phyloP scores from a whole-genome alignment of 2,888 invertebrate species.

The Polylopha cassiicola region DNA sequence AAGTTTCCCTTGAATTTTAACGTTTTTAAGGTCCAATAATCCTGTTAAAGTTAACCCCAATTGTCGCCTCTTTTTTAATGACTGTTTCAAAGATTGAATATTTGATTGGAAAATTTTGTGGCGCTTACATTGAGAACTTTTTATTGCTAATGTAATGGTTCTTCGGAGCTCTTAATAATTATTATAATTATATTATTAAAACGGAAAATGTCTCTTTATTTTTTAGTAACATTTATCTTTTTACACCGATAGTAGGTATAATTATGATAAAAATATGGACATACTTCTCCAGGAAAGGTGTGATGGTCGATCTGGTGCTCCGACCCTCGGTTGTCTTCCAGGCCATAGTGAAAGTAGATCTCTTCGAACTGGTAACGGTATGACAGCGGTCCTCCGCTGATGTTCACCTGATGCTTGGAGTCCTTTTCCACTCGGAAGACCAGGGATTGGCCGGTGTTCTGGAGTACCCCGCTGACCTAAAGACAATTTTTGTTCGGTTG shows the following conservation, averaged over 20 bases:
- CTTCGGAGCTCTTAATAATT: too few species aligned
- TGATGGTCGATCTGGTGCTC: slow-evolving; percentile 97
- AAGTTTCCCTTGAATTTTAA: slow-evolving; percentile 16
- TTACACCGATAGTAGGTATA: too few species aligned
- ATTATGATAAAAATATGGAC: slow-evolving; percentile 30
- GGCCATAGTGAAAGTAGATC: slow-evolving; percentile 96
- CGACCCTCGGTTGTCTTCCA: slow-evolving; percentile 92
- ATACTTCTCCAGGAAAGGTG: slow-evolving; percentile 98
- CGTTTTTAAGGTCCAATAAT: slow-evolving; percentile 11
- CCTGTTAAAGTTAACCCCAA: slow-evolving; percentile 1
- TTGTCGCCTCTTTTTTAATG: too few species aligned
- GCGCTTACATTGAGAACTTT: neutral
- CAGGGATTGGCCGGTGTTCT: slow-evolving; percentile 96
- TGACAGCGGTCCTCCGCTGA: slow-evolving; percentile 96
- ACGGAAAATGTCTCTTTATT: too few species aligned
- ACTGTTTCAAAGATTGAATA: too few species aligned
- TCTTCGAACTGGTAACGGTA: slow-evolving; percentile 97
- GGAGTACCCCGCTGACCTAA: slow-evolving; percentile 91
- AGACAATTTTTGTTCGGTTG: slow-evolving; percentile 21
- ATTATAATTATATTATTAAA: too few species aligned
- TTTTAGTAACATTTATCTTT: too few species aligned
- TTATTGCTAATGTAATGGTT: too few species aligned
- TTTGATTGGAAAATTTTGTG: neutral
- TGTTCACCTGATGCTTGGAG: slow-evolving; percentile 93
- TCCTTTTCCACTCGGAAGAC: slow-evolving; percentile 94